Conservation (phyloP, 1,140 invertebrate species). For the Physella acuta region DNA sequence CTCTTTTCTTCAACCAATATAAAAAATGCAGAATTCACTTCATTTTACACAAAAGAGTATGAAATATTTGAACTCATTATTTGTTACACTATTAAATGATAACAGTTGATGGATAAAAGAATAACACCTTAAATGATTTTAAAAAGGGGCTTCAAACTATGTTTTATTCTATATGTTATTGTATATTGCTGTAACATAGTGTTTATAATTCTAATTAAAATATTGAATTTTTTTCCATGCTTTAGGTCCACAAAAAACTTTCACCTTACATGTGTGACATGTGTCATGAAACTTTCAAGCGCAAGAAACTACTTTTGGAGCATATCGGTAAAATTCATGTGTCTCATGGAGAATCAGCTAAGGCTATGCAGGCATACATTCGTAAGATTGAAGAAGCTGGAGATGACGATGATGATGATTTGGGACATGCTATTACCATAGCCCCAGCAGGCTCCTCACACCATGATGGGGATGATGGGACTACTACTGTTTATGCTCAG, state of each 20-base stretch:
- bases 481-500: constrained; percentile 42
- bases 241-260: constrained; percentile 47
- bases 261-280: constrained; percentile 56
- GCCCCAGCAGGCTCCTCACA: constrained; percentile 28
- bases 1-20: not conserved
- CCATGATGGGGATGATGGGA: constrained; percentile 35
- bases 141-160: too few species aligned
- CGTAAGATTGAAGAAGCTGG: constrained; percentile 44
- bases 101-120: too few species aligned
- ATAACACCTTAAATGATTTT: too few species aligned
- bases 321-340: constrained; percentile 56
- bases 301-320: constrained; percentile 53
- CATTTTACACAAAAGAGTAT: too few species aligned
- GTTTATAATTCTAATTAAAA: not conserved
- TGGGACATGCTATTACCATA: constrained; percentile 25
- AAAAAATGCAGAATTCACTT: too few species aligned
- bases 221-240: too few species aligned
- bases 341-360: constrained; percentile 52
- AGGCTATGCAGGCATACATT: constrained; percentile 46
- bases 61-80: too few species aligned
- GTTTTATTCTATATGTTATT: too few species aligned
- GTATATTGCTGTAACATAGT: not conserved
- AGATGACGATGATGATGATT: constrained; percentile 36
- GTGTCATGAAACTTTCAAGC: constrained; percentile 56
- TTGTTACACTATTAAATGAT: too few species aligned